These are phyloP conservation scores for Chloroceryle aenea DNA, from an alignment of 2,113 vertebrate genomes.

Conservation along the genomic window DNA sequence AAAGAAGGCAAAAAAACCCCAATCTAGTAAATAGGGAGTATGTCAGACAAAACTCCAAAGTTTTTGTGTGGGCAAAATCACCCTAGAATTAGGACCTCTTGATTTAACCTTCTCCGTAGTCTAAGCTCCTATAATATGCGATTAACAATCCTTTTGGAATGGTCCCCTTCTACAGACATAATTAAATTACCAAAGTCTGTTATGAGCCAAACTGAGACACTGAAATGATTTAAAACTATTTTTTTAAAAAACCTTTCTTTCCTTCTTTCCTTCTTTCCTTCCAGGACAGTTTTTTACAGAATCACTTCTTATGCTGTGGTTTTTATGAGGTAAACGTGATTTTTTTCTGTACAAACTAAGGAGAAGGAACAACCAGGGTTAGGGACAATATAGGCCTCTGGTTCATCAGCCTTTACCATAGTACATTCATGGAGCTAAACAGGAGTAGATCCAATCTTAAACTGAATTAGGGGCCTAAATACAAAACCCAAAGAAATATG, in stretches of 20 bases:
- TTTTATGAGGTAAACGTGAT: not conserved
- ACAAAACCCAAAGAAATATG: not conserved
- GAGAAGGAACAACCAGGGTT: not conserved
- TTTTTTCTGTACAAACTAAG: not conserved
- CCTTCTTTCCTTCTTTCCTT: not conserved
- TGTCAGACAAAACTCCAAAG: not conserved
- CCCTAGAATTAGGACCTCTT: not conserved
- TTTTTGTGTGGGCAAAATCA: not conserved
- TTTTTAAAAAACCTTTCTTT: not conserved
- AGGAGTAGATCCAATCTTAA: not conserved
- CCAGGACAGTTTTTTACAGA: not conserved
- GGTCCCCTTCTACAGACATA: not conserved
- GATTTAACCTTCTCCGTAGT: not conserved
- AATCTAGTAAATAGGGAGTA: not conserved
- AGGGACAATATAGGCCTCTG: not conserved
- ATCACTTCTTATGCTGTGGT: not conserved
- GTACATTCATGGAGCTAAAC: not conserved
- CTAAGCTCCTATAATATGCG: accelerated
- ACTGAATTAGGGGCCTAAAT: not conserved
- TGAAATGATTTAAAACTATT: not conserved
- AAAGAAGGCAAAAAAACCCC: not conserved
- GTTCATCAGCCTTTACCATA: not conserved
- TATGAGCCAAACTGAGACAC: not conserved
- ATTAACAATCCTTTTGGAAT: not conserved
- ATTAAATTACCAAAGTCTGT: not conserved